These are phyloP conservation scores for Neogale vison DNA, from an alignment of 2,113 vertebrate genomes.

Conservation along the genomic window DNA sequence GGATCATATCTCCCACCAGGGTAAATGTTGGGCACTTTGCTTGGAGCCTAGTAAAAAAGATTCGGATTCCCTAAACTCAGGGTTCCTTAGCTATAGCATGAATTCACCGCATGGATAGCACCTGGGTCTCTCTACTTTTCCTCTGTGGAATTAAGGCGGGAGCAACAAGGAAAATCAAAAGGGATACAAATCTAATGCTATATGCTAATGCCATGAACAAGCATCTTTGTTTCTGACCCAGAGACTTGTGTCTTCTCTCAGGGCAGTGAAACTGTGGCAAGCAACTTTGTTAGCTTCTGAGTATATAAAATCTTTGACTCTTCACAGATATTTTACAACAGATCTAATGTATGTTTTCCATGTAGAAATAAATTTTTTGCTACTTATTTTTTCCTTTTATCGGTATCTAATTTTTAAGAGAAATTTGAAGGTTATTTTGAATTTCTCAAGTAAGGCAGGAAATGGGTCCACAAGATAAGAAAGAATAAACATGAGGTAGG, in stretches of 20 bases:
- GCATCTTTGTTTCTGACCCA: not conserved
- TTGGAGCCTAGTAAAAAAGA: not conserved
- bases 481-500: not conserved
- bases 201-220: not conserved
- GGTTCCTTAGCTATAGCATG: not conserved
- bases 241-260: not conserved
- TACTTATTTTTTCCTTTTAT: not conserved
- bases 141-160: not conserved
- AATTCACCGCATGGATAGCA: not conserved
- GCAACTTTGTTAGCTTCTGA: not conserved
- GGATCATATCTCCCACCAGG: not conserved
- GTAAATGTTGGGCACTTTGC: not conserved
- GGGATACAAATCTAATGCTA: rapidly evolving
- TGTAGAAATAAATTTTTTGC: not conserved
- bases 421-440: not conserved
- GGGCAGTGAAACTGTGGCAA: not conserved
- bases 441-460: not conserved
- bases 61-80: not conserved
- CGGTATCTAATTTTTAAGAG: not conserved
- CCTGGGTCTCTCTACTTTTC: not conserved
- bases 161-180: not conserved
- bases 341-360: not conserved
- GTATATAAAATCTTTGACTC: not conserved
- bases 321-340: not conserved
- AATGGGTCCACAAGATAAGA: not conserved